Percentiles rank a stretch among this genome's conserved stretches.
Conservation (phyloP, 2,113 vertebrate species). For the Malurus alboscapulatus region DNA sequence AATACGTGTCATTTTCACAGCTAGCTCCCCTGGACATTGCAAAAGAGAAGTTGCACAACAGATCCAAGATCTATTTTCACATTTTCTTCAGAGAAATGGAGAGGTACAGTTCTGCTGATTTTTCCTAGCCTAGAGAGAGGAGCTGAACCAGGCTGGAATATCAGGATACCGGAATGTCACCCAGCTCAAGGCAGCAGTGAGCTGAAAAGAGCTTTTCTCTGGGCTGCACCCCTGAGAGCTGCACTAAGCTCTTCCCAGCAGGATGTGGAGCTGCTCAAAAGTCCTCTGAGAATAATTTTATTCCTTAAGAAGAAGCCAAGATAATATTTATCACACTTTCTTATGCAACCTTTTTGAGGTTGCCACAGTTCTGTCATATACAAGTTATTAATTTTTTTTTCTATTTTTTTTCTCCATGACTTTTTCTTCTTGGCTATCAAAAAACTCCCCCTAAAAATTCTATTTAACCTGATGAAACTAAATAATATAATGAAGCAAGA, state of each 20-base stretch:
- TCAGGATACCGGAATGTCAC: background rate
- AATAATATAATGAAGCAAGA: background rate
- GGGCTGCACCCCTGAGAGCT: background rate
- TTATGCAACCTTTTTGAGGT: background rate
- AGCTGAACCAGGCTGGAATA: background rate
- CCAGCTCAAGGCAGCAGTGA: background rate
- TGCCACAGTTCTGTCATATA: background rate
- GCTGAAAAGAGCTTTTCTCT: background rate
- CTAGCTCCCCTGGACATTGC: background rate
- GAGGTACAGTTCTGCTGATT: background rate
- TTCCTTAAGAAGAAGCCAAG: background rate
- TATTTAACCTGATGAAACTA: background rate
- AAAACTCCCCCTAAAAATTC: rapidly evolving
- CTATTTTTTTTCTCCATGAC: rapidly evolving
- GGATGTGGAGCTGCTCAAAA: background rate
- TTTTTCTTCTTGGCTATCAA: background rate
- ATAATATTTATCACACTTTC: background rate
- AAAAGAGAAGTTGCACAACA: rapidly evolving
- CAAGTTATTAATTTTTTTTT: rapidly evolving
- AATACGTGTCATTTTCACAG: background rate
- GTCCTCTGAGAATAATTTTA: background rate
- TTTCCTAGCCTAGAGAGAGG: background rate
- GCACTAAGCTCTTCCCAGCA: background rate
- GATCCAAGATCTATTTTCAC: background rate
- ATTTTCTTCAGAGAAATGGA: background rate